A percentile compares a stretch with the other conserved stretches of the same genome.
These are phyloP conservation scores for Tachina grossa DNA, from an alignment of 2,888 invertebrate genomes.

Conservation along the genomic window DNA sequence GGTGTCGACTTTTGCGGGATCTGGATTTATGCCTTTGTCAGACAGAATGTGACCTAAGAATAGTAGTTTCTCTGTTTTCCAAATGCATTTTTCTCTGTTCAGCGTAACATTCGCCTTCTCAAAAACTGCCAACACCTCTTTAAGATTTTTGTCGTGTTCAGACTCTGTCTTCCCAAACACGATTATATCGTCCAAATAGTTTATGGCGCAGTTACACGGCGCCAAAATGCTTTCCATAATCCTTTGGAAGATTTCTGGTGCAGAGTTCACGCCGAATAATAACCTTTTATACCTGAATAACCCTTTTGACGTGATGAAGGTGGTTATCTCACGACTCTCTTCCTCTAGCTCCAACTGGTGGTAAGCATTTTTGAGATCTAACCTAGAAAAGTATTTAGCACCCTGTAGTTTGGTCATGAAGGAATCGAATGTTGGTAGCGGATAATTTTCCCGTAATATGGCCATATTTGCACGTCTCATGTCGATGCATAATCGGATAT, in stretches of 20 bases:
- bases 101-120: not conserved
- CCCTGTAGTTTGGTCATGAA: no score
- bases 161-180: not conserved
- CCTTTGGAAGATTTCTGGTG: not conserved
- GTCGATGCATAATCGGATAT: no score
- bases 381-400: no score
- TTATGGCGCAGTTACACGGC: not conserved
- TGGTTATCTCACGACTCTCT: constrained; percentile 60
- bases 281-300: constrained; percentile 77
- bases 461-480: no score
- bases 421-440: no score
- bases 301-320: constrained; percentile 60
- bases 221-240: not conserved
- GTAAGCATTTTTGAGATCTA: no score
- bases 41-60: not conserved
- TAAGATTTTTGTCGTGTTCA: not conserved
- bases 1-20: not conserved
- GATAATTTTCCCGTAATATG: no score
- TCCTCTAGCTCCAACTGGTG: constrained; percentile 2
- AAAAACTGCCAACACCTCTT: not conserved
- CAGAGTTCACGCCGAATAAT: constrained; percentile 77
- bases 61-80: not conserved
- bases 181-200: not conserved
- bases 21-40: not conserved
- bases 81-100: not conserved